These are phyloP conservation scores for Lasaia peninsularis DNA, from an alignment of 1,140 invertebrate genomes.

Conservation along the genomic window DNA sequence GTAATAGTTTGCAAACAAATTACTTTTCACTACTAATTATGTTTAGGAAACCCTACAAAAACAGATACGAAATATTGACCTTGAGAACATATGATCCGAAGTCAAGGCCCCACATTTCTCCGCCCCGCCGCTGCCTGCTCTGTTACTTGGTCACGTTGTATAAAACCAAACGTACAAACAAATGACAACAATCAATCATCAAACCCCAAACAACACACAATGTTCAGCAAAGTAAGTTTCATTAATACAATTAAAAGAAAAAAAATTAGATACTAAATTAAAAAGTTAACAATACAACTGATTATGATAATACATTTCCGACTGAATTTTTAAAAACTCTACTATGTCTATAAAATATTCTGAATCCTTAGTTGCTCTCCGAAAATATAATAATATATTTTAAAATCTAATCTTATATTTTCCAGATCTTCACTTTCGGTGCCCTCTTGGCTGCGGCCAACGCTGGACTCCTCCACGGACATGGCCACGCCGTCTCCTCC, in stretches of 20 bases:
- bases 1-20: too few relatives aligned
- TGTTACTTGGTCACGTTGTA: slow-evolving; percentile 32
- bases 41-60: too few relatives aligned
- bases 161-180: slow-evolving; percentile 48
- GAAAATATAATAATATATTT: too few relatives aligned
- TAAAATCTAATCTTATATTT: neutral
- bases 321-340: too few relatives aligned
- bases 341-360: too few relatives aligned
- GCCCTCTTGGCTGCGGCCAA: slow-evolving; percentile 39
- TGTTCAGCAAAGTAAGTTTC: slow-evolving; percentile 63
- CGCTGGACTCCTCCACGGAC: slow-evolving; percentile 20
- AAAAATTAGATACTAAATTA: neutral
- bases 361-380: too few relatives aligned
- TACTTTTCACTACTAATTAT: too few relatives aligned
- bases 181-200: slow-evolving; percentile 49
- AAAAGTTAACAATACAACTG: too few relatives aligned
- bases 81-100: slow-evolving; percentile 44
- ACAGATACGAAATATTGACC: slow-evolving; percentile 25
- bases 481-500: slow-evolving; percentile 46
- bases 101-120: slow-evolving; percentile 57
- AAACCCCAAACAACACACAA: slow-evolving; percentile 47
- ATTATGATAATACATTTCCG: too few relatives aligned
- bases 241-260: too few relatives aligned
- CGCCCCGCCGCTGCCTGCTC: slow-evolving; percentile 32
- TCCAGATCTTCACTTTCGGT: slow-evolving; percentile 48